Evolutionary conservation across 2,888 invertebrate genomes (phyloP), one percentile per base, ranked within the genome.

Genomic region (Macrosoma leucophasiata): DNA sequence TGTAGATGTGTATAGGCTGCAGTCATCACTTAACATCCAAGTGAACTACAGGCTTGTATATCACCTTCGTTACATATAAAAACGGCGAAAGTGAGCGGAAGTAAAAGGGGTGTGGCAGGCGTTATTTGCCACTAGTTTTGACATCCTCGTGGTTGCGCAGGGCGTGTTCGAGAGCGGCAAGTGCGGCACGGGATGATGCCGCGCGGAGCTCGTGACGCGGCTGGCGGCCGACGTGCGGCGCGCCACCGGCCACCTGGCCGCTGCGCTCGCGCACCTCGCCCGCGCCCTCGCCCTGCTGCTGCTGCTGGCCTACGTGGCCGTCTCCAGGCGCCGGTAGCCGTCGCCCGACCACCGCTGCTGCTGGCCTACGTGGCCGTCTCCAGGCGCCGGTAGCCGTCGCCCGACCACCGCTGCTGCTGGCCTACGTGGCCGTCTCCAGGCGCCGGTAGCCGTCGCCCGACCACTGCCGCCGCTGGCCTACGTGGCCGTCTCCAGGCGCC

Each of bases 151-250:
- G 14, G 6, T 19, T 10, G 13, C 7, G 1, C 53, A 82, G 78
- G 94, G 94, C 54, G 89, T 93, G 57, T 94, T 94, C 84, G 95
- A 95, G 76, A 91, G 90, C 76, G 93, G 93, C 63, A 94, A 94
- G 79, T 93, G 92, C 69, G 93, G 94, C 67, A 94, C 94, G 60
- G 90, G 90, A 81, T 85, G 84, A 85, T 78, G 66, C 41, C 58
- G 48, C 55, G 51, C 61, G 48, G 71, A 67, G 74, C 71, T 70
- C 66, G 79, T 69, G 69, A 50, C 63, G 33, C 40, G 45, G 48
- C 54, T 53, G 36, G 55, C 59, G 36, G 43, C 29, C 37, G 57
- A 54, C 38, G 50, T 47, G 29, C 65, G 40, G 38, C 47, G 50
- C 46, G 57, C 44, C 53, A 57, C 52, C 55, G 55, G 50, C 42